Base-by-base conservation (phyloP, 2,888 invertebrate genomes). In the Orthosia gothica region DNA sequence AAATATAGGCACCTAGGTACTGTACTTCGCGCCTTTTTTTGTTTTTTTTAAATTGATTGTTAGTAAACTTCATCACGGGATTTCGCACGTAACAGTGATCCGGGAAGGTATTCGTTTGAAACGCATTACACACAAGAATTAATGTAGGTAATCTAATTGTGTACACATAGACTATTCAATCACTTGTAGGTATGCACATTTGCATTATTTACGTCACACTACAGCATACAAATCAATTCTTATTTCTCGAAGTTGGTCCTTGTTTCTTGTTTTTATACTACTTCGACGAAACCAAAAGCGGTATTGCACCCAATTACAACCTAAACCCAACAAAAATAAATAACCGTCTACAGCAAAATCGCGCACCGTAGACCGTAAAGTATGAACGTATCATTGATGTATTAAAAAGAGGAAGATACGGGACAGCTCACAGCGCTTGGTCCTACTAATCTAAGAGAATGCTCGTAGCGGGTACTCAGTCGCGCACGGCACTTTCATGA, bases 151-250 rank as follows among this genome's bases (percentile, higher is more conserved):
- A 32, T 65, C 20, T 47, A 40, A 52, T 52, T 61, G 32, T 73
- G 45, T 50, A 50, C 45, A 23, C 61, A 65, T 55, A 32, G n/a
- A 52, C 13, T 72, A 63, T 58, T 58, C 55, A 65, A 62, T 55
- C 7, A 50, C 20, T 57, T 40, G 11, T 54, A 58, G 26, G 64
- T 61, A 15, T 49, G 18, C 20, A 54, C 15, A 55, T 80, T 79
- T 64, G 18, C 58, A 59, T 63, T 40, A n/a, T 54, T 63, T 45
- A 74, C 59, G 13, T 55, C 81, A 80, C 45, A 47, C 18, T 18
- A 62, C 11, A 32, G 11, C 15, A 40, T 13, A 50, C 13, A 57
- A 57, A 32, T 20, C 13, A 49, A 2, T n/a, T 32, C 13, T n/a
- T 40, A n/a, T 32, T 68, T 70, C 26, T 26, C 13, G 2, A 47